These are phyloP conservation scores for Gobionotothen gibberifrons DNA, from an alignment of 2,797 vertebrate species.

Conservation along the genomic window DNA sequence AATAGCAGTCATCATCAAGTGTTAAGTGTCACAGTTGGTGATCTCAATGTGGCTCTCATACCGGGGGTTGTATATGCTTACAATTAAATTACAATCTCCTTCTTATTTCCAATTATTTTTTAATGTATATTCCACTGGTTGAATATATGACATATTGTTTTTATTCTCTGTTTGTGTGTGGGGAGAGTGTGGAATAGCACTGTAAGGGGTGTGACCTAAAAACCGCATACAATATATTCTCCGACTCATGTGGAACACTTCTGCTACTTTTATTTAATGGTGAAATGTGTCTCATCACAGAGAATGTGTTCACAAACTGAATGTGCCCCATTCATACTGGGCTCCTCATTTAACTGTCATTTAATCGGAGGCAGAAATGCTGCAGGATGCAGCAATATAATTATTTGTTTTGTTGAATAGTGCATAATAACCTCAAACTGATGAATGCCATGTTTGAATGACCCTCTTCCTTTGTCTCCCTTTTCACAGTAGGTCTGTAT, in stretches of 20 bases:
- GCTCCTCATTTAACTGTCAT: constrained; percentile 18
- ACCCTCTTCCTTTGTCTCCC: constrained; percentile 35
- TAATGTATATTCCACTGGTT: constrained; percentile 14
- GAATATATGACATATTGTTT: constrained; percentile 7
- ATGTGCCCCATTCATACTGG: neutral
- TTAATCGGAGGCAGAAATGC: constrained; percentile 6
- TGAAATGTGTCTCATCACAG: constrained; percentile 15
- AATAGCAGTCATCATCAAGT: too few species aligned
- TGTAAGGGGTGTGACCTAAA: constrained; percentile 45
- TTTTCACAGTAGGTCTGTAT: constrained; percentile 10
- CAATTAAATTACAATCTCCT: neutral
- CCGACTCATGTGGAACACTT: constrained; percentile 29
- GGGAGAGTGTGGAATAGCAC: constrained; percentile 37
- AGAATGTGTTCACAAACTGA: constrained; percentile 4
- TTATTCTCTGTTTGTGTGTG: neutral
- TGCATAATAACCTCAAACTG: constrained; percentile 40
- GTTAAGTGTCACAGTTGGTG: neutral
- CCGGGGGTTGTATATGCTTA: neutral
- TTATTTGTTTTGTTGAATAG: constrained; percentile 23
- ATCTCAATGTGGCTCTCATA: constrained; percentile 8
- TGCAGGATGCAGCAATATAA: constrained; percentile 14
- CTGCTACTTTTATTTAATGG: constrained; percentile 5
- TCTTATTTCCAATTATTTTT: constrained; percentile 10
- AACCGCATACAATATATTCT: constrained; percentile 37
- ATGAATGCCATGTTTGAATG: constrained; percentile 40